These are phyloP conservation scores for Fopius arisanus DNA, from an alignment of 1,140 invertebrate genomes.

Conservation along the genomic window DNA sequence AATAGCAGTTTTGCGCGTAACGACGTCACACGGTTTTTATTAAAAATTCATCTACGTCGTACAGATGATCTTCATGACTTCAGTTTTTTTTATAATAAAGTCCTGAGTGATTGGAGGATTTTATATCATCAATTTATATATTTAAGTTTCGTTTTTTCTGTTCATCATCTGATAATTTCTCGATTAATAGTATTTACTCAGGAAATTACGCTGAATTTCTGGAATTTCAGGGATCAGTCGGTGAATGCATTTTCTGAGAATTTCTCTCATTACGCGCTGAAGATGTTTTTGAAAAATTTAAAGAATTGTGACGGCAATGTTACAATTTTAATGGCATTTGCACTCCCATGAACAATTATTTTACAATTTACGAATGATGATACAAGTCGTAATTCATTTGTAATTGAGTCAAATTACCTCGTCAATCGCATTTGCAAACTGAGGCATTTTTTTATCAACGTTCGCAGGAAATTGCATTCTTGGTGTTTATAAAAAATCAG, in stretches of 20 bases:
- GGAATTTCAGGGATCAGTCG: background rate
- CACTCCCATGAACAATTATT: background rate
- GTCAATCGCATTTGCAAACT: no score
- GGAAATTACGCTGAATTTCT: background rate
- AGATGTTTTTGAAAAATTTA: background rate
- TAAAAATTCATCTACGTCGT: background rate
- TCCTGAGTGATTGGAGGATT: no score
- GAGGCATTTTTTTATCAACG: background rate
- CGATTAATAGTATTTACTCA: background rate
- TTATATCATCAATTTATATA: no score
- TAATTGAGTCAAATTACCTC: background rate
- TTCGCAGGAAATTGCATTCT: no score
- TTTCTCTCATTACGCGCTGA: background rate
- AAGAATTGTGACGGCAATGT: background rate
- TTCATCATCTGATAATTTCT: background rate
- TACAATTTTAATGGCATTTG: background rate
- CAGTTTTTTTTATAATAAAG: no score
- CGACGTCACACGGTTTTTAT: background rate
- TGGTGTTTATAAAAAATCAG: no score
- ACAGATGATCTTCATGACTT: background rate
- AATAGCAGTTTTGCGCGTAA: background rate
- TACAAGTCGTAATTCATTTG: background rate
- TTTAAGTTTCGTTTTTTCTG: no score
- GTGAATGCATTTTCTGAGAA: background rate
- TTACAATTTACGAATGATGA: background rate